Evolutionary conservation across 2,888 invertebrate genomes (phyloP), one percentile per base, ranked within the genome.

Genomic region (Xanthia icteritia): DNA sequence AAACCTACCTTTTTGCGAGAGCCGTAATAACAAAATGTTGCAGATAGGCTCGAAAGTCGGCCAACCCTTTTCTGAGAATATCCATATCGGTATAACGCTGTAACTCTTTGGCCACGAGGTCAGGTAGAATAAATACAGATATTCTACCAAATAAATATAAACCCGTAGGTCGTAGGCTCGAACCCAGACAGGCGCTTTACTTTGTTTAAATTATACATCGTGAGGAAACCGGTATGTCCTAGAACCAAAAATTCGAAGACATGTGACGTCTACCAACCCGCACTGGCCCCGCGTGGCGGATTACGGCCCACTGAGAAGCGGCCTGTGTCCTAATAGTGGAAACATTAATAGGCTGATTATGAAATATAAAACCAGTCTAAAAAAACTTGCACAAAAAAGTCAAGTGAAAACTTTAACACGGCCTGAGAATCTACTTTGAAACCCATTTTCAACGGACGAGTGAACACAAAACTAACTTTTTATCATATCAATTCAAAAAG

Each of bases 21-120:
- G 42, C 23, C 75, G n/a, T 51, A 81, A 73, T 64, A 81, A 73
- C n/a, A 64, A 42, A 73, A 36, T 64, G 5, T 73, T 58, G 63
- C 45, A 17, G 8, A n/a, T n/a, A 54, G 27, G 23, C 9, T 36
- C 23, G 27, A 58, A 54, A 60, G 20, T 74, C 20, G 1, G 5
- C 31, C 27, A 66, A 54, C 27, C 54, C 39, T 74, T 67, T 61
- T 48, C 60, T 31, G 27, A 31, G 45, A 66, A 81, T 45, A 54
- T 42, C 0, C 23, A 36, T 64, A 39, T 45, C n/a, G 11, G 11
- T 48, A 36, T 36, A 31, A 31, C 5, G 5, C 27, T 36, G 51
- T 51, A 23, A 36, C 20, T 48, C 6, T 1, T n/a, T 23, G 27
- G 1, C 15, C 11, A n/a, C 23, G 23, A 13, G 31, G 17, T 60